Base-by-base conservation (phyloP, 2,113 vertebrate genomes). In the Choloepus hoffmanni region DNA sequence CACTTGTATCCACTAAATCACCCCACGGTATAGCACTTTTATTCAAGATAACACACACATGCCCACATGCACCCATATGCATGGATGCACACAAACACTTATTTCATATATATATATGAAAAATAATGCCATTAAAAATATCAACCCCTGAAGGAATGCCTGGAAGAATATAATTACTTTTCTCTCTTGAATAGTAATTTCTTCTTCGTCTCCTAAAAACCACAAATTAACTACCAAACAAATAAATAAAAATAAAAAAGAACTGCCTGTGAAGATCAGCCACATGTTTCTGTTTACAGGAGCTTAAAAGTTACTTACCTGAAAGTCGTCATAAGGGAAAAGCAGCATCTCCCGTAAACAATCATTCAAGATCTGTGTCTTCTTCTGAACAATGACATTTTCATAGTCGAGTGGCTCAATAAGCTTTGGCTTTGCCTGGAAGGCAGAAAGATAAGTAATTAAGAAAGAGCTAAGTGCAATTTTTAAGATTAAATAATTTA, bases 401-500 rank as follows among this genome's bases (percentile, higher is more conserved):
- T 99, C 99, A 76, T 99, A 99, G 97, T 99, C 99, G 84, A 99
- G 98, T 0, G 99, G 99, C 97, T 99, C 99, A 45, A 99, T 99
- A 92, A 99, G 98, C 97, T 99, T 99, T 43, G 99, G 99, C 98
- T 99, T 99, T 60, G 99, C 99, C 99, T 99, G 97, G 0, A 96
- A 96, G n/a, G 70, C n/a, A 16, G 79, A 78, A 87, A 96, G 33
- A 33, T 21, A 86, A 84, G 19, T 33, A 60, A 87, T 0, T 84
- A 23, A 85, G 68, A 94, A 12, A 48, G 53, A 77, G 33, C 85
- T 45, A 81, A 65, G 79, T 1, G 3, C 48, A 81, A 43, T 74
- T 94, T 90, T 77, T 53, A 67, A 62, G 21, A 70, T 70, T 16
- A 58, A 81, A 95, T 21, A 85, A 55, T 36, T 77, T 13, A 53